Base-by-base conservation (phyloP, 2,113 vertebrate species). In the Orcinus orca region DNA sequence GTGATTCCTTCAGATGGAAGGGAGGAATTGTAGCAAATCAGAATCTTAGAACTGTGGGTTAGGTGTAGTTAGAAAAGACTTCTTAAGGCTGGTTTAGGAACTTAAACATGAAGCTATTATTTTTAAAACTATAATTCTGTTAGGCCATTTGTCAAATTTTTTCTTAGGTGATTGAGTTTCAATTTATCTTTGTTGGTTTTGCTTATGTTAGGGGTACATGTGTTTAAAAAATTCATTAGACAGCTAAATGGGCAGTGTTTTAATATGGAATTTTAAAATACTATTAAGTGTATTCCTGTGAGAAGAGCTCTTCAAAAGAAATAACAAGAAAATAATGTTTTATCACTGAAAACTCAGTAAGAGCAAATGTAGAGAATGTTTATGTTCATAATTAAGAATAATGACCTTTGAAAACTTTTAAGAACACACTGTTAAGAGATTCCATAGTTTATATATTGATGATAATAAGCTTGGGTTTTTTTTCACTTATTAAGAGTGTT, bases 221-320 rank as follows among this genome's bases (percentile, higher is more conserved):
- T 74, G 6, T 95, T 81, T 93, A 70, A 76, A 96, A 50, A 70
- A 65, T 81, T 50, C 4, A 36, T 50, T 77, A 63, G 58, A 71
- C 96, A 94, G 33, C 18, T 53, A 93, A 79, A 53, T 18, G 31
- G 20, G 53, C n/a, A 93, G 26, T 74, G 12, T 74, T 96, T 94
- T 70, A 73, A 81, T 92, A n/a, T 92, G 47, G 83, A 92, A 31
- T 95, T 93, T 10, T 76, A 84, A 94, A 96, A 90, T 86, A 85
- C 0, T 50, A 14, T 80, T 33, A 47, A 47, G 17, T 87, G 3
- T 90, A n/a, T 84, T 96, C 33, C 10, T 41, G 25, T 62, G 17
- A 94, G 70, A 92, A 90, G 31, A 62, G 2, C 4, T 93, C 18
- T 70, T 81, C 18, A 44, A 74, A 70, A 80, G 47, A 92, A 77